phyloP scores from a whole-genome alignment of 2,888 invertebrate genomes.

The Aphrophora alni region DNA sequence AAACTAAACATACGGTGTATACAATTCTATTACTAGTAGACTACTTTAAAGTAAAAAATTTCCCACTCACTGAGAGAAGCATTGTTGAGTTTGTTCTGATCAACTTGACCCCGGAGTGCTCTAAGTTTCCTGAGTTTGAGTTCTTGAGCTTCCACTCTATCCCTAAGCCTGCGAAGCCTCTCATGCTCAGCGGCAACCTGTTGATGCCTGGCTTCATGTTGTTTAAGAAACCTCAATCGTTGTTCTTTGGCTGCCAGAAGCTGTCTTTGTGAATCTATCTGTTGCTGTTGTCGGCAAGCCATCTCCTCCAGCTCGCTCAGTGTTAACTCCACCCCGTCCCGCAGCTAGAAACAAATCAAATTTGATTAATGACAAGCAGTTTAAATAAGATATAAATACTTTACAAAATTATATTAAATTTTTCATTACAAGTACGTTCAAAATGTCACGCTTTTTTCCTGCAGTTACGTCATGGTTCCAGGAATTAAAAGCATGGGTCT shows the following conservation, averaged over 20 bases:
- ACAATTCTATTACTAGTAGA: too few relatives aligned
- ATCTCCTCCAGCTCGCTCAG: slow-evolving; percentile 97
- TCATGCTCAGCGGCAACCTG: slow-evolving; percentile 87
- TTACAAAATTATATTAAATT: neutral
- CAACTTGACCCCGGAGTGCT: slow-evolving; percentile 92
- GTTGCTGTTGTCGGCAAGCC: slow-evolving; percentile 97
- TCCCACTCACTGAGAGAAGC: slow-evolving; percentile 91
- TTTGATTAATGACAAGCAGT: neutral
- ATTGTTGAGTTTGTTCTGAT: slow-evolving; percentile 90
- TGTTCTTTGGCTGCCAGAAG: slow-evolving; percentile 92
- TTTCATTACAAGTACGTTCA: neutral
- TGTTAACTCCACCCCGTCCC: slow-evolving; percentile 74
- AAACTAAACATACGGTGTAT: too few relatives aligned
- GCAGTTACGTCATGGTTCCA: too few relatives aligned
- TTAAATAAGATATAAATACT: too few relatives aligned
- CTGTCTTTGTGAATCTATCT: slow-evolving; percentile 95
- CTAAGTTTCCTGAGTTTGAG: slow-evolving; percentile 89
- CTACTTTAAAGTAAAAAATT: too few relatives aligned
- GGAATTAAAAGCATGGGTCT: too few relatives aligned
- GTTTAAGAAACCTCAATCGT: slow-evolving; percentile 90
- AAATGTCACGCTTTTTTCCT: too few relatives aligned
- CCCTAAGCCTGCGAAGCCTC: slow-evolving; percentile 82
- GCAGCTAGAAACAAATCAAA: slow-evolving; percentile 42
- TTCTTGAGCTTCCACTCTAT: slow-evolving; percentile 94
- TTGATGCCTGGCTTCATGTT: slow-evolving; percentile 83